Evolutionary conservation across 2,113 vertebrate genomes (phyloP), one percentile per base, ranked within the genome.

Genomic region (Pteronura brasiliensis): DNA sequence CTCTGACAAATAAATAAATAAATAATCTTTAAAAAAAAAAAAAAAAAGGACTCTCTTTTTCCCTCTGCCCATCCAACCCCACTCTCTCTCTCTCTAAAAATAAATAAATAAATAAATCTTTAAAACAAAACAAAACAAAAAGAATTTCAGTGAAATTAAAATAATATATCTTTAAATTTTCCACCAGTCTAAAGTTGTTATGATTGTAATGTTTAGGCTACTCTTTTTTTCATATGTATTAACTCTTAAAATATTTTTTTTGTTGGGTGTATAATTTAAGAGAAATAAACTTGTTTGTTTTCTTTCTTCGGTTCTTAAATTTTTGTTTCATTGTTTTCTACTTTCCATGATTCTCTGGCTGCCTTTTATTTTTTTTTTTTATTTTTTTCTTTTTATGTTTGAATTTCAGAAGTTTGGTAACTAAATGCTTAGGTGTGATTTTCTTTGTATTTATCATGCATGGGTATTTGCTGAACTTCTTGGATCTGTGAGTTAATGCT

Each of bases 301-400:
- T 12, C 36, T 69, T 36, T 44, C n/a, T 69, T 49, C 34, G 34
- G 15, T 17, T 25, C 39, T 49, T 84, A 74, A 42, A 17, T 84
- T 63, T 92, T 84, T 84, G 11, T 84, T 63, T n/a, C 67, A 49
- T 61, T 61, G 21, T 36, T 25, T 61, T 39, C 39, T 84, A 21
- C 15, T 83, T 44, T 49, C 13, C 25, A 27, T 55, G 39, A 63
- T 55, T 57, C 15, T 36, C 23, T 36, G 11, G 49, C 55, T 71
- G 12, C 10, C 25, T 59, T 25, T n/a, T n/a, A n/a, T n/a, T 59
- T 25, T 61, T 29, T 81, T 25, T 0, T 0, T 1, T 7, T 10
- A 69, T 25, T 0, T 0, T 1, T 7, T 18, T 29, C 52, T 36
- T 74, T 84, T 74, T 36, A 49, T 49, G 67, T 84, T 44, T 84